A percentile compares a stretch with the other conserved stretches of the same genome.
These are phyloP conservation scores for Catamblyrhynchus diadema DNA, from an alignment of 2,797 vertebrate genomes.

Conservation along the genomic window DNA sequence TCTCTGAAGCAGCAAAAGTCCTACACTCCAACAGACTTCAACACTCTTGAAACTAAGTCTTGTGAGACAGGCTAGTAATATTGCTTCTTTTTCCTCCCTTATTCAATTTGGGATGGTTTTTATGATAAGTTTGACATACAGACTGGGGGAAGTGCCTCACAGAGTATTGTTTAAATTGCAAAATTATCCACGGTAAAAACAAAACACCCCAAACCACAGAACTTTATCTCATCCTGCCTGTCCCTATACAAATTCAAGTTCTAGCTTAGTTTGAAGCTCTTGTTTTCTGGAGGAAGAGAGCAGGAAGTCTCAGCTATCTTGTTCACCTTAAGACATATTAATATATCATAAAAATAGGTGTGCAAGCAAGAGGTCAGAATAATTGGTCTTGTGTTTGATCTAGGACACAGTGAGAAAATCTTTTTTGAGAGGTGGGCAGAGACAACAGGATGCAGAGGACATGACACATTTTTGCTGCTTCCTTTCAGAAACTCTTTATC, in stretches of 20 bases:
- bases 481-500: neutral
- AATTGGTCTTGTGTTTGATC: neutral
- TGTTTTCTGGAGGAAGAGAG: neutral
- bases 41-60: neutral
- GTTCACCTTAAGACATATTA: neutral
- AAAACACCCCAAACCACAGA: neutral
- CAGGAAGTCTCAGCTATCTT: neutral
- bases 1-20: neutral
- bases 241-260: neutral
- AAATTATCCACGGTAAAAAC: fast-evolving
- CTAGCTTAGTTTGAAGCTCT: neutral
- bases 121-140: neutral
- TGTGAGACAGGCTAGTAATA: neutral
- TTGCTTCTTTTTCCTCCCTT: neutral
- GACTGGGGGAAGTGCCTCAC: fast-evolving
- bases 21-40: neutral
- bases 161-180: neutral
- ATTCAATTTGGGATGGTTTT: neutral
- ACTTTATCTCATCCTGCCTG: neutral
- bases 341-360: neutral
- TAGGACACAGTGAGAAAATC: neutral
- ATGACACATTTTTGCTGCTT: neutral
- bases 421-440: neutral
- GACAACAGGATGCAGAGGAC: neutral
- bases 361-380: neutral